These are phyloP conservation scores for Cirrhinus molitorella DNA, from an alignment of 2,797 vertebrate species.

Conservation along the genomic window DNA sequence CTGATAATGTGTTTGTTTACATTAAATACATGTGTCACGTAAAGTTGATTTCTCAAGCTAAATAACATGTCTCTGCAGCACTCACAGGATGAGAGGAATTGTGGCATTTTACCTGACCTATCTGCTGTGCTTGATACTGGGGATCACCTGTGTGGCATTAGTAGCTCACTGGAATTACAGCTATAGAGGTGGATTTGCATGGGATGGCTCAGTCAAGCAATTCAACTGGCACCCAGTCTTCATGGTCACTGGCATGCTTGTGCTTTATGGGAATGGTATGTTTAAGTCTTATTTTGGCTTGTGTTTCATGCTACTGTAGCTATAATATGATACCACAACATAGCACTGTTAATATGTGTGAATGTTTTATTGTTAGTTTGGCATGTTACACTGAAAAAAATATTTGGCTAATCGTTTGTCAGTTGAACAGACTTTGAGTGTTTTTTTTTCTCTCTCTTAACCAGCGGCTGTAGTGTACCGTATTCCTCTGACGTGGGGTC, in stretches of 20 bases:
- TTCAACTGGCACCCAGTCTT: constrained; percentile 96
- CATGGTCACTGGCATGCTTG: constrained; percentile 89
- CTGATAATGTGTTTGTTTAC: no score
- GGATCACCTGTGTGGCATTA: constrained; percentile 80
- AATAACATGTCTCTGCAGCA: not conserved
- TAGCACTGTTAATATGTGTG: no score
- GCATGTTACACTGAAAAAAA: not conserved
- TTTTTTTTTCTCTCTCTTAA: not conserved
- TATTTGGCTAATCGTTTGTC: no score
- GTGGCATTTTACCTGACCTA: constrained; percentile 78
- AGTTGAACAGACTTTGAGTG: constrained; percentile 46
- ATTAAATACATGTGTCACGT: not conserved
- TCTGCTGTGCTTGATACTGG: constrained; percentile 77
- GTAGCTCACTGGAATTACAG: constrained; percentile 80
- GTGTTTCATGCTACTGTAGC: not conserved
- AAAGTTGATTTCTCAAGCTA: not conserved
- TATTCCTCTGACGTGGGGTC: constrained; percentile 83
- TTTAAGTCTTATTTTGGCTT: not conserved
- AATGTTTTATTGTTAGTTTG: no score
- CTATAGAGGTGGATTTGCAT: constrained; percentile 87
- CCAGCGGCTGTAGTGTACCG: constrained; percentile 89
- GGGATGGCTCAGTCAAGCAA: constrained; percentile 76
- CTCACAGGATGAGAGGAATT: constrained; percentile 71
- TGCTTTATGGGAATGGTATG: constrained; percentile 89
- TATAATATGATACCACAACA: not conserved